phyloP scores from a whole-genome alignment of 2,888 invertebrate genomes.

The Ophion ellenae region DNA sequence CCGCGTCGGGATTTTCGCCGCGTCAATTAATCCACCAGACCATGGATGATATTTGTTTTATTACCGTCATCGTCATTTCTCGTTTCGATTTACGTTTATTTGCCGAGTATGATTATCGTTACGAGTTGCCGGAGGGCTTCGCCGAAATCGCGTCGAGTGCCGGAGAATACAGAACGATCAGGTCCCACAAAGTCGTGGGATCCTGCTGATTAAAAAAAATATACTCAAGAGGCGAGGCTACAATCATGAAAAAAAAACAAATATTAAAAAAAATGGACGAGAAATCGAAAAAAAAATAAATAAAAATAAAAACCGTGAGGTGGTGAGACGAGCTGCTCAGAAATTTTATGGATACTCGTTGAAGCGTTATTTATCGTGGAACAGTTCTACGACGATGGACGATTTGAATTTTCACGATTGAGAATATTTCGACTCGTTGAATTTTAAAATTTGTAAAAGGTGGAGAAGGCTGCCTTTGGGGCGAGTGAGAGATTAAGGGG shows the following conservation, averaged over 20 bases:
- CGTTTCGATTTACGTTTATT: background rate
- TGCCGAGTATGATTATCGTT: background rate
- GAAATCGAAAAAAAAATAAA: slow-evolving; percentile 19
- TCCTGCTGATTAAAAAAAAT: slow-evolving; percentile 26
- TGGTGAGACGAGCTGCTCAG: slow-evolving; percentile 59
- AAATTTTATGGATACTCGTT: slow-evolving; percentile 57
- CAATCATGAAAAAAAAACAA: slow-evolving; percentile 54
- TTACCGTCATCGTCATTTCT: background rate
- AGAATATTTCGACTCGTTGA: background rate
- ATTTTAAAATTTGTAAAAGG: background rate
- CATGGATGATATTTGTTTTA: slow-evolving; percentile 31
- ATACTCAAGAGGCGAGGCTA: slow-evolving; percentile 61
- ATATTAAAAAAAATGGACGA: slow-evolving; percentile 16
- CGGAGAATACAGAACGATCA: slow-evolving; percentile 3
- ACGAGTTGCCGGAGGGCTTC: slow-evolving; percentile 21
- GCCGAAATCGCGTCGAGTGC: slow-evolving; percentile 32
- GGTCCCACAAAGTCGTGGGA: slow-evolving; percentile 40
- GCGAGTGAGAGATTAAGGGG: background rate
- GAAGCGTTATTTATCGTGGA: slow-evolving; percentile 35
- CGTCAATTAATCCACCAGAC: slow-evolving; percentile 1
- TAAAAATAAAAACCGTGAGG: slow-evolving; percentile 42
- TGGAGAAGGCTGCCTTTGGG: background rate
- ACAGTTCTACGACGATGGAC: background rate
- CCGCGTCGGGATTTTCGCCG: slow-evolving; percentile 48
- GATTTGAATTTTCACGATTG: background rate